A percentile compares a stretch with the other conserved stretches of the same genome.
These are phyloP conservation scores for Drosophila sucinea DNA, from an alignment of 1,140 invertebrate genomes.

Conservation along the genomic window DNA sequence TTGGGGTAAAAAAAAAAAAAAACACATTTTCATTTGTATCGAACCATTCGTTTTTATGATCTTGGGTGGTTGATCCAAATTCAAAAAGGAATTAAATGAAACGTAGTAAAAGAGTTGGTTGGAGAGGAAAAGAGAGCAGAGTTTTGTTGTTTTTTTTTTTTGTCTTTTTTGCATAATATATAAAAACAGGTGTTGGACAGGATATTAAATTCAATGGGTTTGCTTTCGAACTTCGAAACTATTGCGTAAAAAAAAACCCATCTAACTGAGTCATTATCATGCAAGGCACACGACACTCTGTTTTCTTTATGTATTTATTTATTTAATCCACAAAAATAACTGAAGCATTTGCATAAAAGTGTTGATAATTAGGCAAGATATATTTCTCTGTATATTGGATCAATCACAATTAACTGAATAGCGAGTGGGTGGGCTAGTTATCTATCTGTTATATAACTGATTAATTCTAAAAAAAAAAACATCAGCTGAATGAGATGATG, in stretches of 20 bases:
- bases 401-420: constrained; percentile 36
- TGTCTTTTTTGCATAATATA: constrained; percentile 56
- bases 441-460: constrained; percentile 14
- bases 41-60: constrained; percentile 67
- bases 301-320: constrained; percentile 19
- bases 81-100: constrained; percentile 60
- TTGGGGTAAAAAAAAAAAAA: neutral
- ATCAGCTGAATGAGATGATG: neutral
- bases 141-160: neutral
- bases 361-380: constrained; percentile 43
- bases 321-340: constrained; percentile 17
- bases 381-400: constrained; percentile 29
- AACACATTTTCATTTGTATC: constrained; percentile 44
- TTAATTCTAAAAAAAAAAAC: constrained; percentile 2
- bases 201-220: constrained; percentile 62
- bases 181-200: constrained; percentile 72
- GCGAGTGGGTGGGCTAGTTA: neutral
- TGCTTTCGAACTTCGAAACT: constrained; percentile 35
- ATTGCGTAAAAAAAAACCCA: constrained; percentile 44
- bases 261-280: constrained; percentile 44
- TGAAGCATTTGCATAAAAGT: constrained; percentile 57
- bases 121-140: neutral
- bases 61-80: constrained; percentile 69
- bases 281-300: constrained; percentile 39
- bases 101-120: constrained; percentile 39